Evolutionary conservation across 1,140 invertebrate genomes (phyloP).

Genomic region (Zelostemma sp.): DNA sequence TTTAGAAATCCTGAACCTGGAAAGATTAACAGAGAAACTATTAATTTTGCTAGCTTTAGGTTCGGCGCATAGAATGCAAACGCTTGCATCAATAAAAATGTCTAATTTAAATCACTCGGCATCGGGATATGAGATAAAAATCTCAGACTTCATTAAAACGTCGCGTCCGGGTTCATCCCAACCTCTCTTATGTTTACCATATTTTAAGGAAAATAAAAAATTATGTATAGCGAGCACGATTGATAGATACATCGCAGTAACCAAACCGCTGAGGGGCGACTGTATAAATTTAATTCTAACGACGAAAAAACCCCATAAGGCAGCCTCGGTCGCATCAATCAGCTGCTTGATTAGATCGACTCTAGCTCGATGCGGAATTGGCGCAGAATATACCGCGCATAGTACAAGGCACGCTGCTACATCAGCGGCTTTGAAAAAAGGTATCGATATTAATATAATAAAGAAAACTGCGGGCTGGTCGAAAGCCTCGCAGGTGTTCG

Average conservation of each 20-base stretch:
- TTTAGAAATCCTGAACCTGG: background rate
- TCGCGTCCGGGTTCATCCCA: conserved; percentile 13
- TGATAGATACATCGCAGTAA: background rate
- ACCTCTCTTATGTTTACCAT: conserved; percentile 10
- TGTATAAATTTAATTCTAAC: conserved; percentile 22
- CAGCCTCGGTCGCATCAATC: conserved; percentile 21
- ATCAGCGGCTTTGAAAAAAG: conserved; percentile 25
- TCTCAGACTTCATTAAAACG: conserved; percentile 19
- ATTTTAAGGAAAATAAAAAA: conserved; percentile 13
- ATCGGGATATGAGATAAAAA: conserved; percentile 15
- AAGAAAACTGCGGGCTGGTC: conserved; percentile 15
- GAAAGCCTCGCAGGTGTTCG: conserved; percentile 12
- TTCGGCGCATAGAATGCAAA: conserved; percentile 32
- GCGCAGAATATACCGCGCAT: conserved; percentile 29
- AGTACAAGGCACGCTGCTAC: conserved; percentile 37
- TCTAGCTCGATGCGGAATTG: conserved; percentile 16
- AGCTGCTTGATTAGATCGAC: conserved; percentile 29
- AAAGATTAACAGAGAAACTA: conserved; percentile 7
- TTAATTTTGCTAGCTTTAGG: conserved; percentile 28
- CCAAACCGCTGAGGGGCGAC: background rate
- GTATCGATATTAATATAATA: conserved; percentile 6
- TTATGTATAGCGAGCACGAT: conserved; percentile 22
- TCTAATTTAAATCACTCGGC: background rate
- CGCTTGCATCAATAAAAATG: conserved; percentile 13
- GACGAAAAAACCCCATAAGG: conserved; percentile 17